Evolutionary conservation across 2,797 vertebrate genomes (phyloP).

Genomic region (Hirundo rustica): DNA sequence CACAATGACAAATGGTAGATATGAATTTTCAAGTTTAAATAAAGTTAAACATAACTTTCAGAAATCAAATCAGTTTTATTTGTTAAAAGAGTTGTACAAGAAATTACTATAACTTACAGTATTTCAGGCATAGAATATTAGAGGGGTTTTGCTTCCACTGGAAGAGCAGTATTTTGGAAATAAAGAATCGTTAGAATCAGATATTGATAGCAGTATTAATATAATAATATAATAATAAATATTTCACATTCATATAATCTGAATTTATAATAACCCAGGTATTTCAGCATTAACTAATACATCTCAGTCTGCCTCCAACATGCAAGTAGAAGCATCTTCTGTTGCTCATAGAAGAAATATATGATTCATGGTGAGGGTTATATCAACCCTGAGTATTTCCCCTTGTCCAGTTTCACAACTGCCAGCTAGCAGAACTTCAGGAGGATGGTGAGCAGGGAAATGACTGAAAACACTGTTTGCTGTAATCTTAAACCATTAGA

Average conservation of each 20-base stretch:
- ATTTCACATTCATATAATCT: slow-evolving; percentile 38
- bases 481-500: slow-evolving; percentile 61
- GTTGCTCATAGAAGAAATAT: background rate
- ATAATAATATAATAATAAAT: slow-evolving; percentile 61
- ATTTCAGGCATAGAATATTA: background rate
- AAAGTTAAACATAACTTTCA: background rate
- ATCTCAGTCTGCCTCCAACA: background rate
- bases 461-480: background rate
- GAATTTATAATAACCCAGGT: background rate
- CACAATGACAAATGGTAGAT: background rate
- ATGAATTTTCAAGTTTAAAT: background rate
- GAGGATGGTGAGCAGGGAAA: background rate
- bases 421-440: background rate
- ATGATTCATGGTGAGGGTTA: background rate
- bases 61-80: slow-evolving; percentile 19
- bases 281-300: background rate
- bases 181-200: slow-evolving; percentile 11
- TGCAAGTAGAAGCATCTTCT: background rate
- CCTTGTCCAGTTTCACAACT: background rate
- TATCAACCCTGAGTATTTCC: background rate
- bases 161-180: slow-evolving; percentile 44
- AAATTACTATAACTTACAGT: background rate
- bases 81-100: background rate
- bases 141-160: background rate
- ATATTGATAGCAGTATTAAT: slow-evolving; percentile 3